Evolutionary conservation across 1,140 invertebrate genomes (phyloP).

Genomic region (Brachystomella parvula): DNA sequence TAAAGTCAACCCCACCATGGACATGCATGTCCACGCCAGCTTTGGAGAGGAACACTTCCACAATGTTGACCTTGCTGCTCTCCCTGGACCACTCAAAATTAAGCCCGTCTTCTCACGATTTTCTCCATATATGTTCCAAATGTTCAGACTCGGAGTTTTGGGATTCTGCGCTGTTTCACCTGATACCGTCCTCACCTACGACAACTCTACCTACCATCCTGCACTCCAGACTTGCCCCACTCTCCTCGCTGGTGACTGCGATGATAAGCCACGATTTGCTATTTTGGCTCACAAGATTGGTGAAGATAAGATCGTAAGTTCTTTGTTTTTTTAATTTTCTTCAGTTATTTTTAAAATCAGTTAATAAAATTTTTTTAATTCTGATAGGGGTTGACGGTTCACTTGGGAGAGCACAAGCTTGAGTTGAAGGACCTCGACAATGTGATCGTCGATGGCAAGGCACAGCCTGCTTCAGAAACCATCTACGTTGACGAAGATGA

Average conservation of each 20-base stretch:
- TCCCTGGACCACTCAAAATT: slow-evolving; percentile 28
- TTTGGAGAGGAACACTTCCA: slow-evolving; percentile 36
- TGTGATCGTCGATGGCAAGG: slow-evolving; percentile 28
- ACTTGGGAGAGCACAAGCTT: slow-evolving; percentile 33
- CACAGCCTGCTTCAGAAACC: slow-evolving; percentile 22
- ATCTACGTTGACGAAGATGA: slow-evolving; percentile 27
- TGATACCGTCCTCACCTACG: slow-evolving; percentile 32
- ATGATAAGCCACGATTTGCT: slow-evolving; percentile 30
- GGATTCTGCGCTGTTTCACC: slow-evolving; percentile 33
- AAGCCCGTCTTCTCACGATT: slow-evolving; percentile 34
- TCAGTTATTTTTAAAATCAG: background rate
- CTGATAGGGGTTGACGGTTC: slow-evolving; percentile 27
- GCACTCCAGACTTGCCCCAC: slow-evolving; percentile 34
- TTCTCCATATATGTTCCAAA: slow-evolving; percentile 18
- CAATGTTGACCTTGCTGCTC: slow-evolving; percentile 32
- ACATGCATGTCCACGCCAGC: slow-evolving; percentile 35
- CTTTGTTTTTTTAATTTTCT: background rate
- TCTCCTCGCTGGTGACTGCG: slow-evolving; percentile 33
- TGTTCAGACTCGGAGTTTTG: slow-evolving; percentile 31
- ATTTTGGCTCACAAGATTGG: slow-evolving; percentile 29
- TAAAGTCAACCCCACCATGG: slow-evolving; percentile 27
- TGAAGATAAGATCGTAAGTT: slow-evolving; percentile 35
- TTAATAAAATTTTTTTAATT: too few relatives aligned
- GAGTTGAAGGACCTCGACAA: slow-evolving; percentile 34
- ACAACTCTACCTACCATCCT: slow-evolving; percentile 35